Conservation (phyloP, 1,140 invertebrate species). For the Drosophila repleta region DNA sequence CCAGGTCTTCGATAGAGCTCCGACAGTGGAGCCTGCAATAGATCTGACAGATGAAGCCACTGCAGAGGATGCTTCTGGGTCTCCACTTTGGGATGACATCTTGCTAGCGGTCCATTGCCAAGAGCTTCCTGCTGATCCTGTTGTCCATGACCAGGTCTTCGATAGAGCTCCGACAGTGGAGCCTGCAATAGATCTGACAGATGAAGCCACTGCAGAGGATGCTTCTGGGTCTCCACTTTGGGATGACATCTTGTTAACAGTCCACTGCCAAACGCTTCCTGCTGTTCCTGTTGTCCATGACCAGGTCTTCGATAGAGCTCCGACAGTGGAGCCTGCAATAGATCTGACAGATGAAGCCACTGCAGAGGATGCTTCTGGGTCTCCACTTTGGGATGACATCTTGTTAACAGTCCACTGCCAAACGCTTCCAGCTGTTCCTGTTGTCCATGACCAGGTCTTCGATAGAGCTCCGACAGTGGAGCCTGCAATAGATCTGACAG, state of each 20-base stretch:
- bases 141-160: not conserved
- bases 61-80: too few relatives aligned
- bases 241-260: not conserved
- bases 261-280: slow-evolving; percentile 13
- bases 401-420: slow-evolving; percentile 10
- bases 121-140: slow-evolving; percentile 3
- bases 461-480: not conserved
- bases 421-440: not conserved
- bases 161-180: not conserved
- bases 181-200: too few relatives aligned
- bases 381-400: not conserved
- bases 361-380: not conserved
- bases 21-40: not conserved
- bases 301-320: not conserved
- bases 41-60: too few relatives aligned
- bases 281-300: slow-evolving; percentile 4
- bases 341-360: not conserved
- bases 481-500: not conserved
- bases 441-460: not conserved
- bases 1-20: not conserved
- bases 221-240: not conserved
- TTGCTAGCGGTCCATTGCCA: slow-evolving; percentile 15
- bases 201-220: not conserved
- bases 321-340: not conserved
- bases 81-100: too few relatives aligned